Base-by-base conservation (phyloP, 64 coral and sea anemone genomes). In the Montipora efflorescens region DNA sequence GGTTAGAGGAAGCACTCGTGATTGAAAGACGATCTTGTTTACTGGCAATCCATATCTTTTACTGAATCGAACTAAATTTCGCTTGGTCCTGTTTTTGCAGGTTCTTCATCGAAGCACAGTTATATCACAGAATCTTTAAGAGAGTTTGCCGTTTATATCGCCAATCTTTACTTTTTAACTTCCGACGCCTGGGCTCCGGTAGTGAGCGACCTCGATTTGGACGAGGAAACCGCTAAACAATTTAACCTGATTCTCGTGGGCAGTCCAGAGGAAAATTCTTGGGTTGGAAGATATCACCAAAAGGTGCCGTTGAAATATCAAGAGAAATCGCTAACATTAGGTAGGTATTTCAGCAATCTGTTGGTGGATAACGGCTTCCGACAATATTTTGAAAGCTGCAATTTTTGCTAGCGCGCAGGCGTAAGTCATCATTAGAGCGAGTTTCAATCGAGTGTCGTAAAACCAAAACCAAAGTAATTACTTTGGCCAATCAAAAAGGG, bases 231-330 rank as follows among this genome's bases (percentile, higher is more conserved):
- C 67, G 89, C 95, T 59, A 84, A 82, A 3, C 89, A 96, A 45
- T 92, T 86, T 70, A 99, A 99, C 81, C 50, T 99, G 25, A 99
- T 99, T 80, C 85, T 99, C 49, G 43, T 99, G 50, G 98, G 98
- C 43, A 91, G 84, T 48, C 93, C 96, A n/a, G 7, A 58, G 57
- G 79, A 89, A 47, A 96, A 96, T 43, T 64, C 75, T 78, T 99
- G 88, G 92, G 76, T 93, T 67, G 53, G 62, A 48, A 43, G 72
- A 43, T 99, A 89, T 81, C 92, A 94, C 20, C n/a, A 84, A 0
- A 91, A 82, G 16, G 73, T 89, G 1, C 88, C 94, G 7, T 36
- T 98, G 88, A 90, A 93, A 48, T 94, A 87, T 79, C 72, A 74
- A 15, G 78, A 91, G 16, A 95, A 92, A 44, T 14, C 79, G 19